Base-by-base conservation (phyloP, 30 jellyfish, hydroid and myxozoan species). In the Aurelia sp. region DNA sequence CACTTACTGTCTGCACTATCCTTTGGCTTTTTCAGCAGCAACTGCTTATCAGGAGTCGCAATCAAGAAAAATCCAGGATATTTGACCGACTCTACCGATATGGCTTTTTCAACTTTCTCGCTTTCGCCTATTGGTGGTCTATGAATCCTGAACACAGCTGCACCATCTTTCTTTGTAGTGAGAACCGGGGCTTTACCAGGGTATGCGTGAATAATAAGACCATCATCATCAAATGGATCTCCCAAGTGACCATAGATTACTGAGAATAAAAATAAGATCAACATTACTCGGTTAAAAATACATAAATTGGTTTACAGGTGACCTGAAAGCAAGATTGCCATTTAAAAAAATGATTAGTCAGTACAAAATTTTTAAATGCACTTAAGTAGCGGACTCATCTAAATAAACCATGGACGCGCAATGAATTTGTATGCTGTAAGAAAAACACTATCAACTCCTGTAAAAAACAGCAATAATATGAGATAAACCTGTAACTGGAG, bases 151-250 rank as follows among this genome's bases (percentile, higher is more conserved):
- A 73, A 82, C 5, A 80, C 55, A 0, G 67, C 71, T 16, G 97
- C 97, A 4, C 97, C 97, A 52, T 89, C 97, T 58, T 62, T 89
- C 10, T 62, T 71, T 4, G 62, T 64, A n/a, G 93, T 89, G 27
- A 89, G 31, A 13, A 51, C 73, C 8, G 83, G 78, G 37, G 82
- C 78, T 35, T 71, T 71, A 60, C 84, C 93, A 37, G 78, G 79
- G 73, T 89, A 89, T n/a, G 86, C 82, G 66, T 89, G 97, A 22
- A 89, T 61, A 87, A 80, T 74, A 41, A 81, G 60, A 35, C 89
- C 94, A 31, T 52, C 51, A 55, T 74, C 78, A 70, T 81, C 66
- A 35, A 62, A 74, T 4, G 97, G 97, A 27, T 85, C 92, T 10
- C 97, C 97, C 31, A 89, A 12, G 27, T 87, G 86, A 33, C 87